Base-by-base conservation (phyloP, 2,797 vertebrate species). In the Catamblyrhynchus diadema region DNA sequence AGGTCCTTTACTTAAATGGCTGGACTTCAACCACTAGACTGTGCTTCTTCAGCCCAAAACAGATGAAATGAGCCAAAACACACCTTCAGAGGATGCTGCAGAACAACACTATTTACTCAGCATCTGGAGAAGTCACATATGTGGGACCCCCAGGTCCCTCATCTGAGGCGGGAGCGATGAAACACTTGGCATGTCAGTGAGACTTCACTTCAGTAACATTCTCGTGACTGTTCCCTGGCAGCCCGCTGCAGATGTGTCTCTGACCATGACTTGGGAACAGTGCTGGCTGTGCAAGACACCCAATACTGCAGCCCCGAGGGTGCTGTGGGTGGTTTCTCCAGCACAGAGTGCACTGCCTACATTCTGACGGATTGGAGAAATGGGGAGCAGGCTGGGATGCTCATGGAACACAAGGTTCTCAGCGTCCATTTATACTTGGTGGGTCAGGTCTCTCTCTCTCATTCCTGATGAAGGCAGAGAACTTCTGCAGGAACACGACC, bases 251-350 rank as follows among this genome's bases (percentile, higher is more conserved):
- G 35, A 15, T 21, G 48, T 37, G 65, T 47, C 57, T 74, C 30
- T 33, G 66, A 42, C 25, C 54, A 35, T 18, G 1, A 0, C 30
- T 0, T 45, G 53, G 56, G 61, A 83, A 30, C 42, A 33, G 5
- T 0, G 13, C 27, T 45, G 57, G n/a, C 61, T 0, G 0, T 33
- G 41, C 0, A 3, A 37, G 60, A 62, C 48, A 19, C 5, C 12
- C 37, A 15, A 21, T 9, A 9, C 12, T 0, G 14, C 23, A 28
- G 7, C 50, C 27, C 41, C 23, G 65, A n/a, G 25, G 8, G 62
- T 12, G 57, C 53, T 51, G 48, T 12, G 2, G 12, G 22, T 5
- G 1, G 1, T 7, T 74, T 45, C 28, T 39, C 57, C 59, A 35
- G 59, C 32, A 42, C 8, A 5, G 27, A 37, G 16, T 10, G 54